Base-by-base conservation (phyloP, 2,888 invertebrate genomes). In the Tricholauxania praeusta region DNA sequence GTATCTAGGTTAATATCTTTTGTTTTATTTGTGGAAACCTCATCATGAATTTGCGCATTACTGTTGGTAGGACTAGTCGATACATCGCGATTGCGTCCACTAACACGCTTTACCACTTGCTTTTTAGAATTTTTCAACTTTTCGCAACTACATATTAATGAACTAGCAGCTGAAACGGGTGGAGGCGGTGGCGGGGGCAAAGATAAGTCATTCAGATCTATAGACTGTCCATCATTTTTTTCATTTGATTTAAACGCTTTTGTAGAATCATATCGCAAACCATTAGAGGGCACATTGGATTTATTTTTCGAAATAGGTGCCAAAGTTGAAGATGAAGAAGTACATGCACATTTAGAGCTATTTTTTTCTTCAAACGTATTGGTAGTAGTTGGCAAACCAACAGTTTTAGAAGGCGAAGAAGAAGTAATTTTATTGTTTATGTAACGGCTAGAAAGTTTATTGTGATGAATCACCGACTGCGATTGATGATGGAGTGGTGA, bases 361-460 rank as follows among this genome's bases (percentile, higher is more conserved):
- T 12, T 49, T 22, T 63, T 62, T 8, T 28, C 28, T 12, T 62
- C 62, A 10, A 39, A 39, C 39, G 39, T 39, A 39, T 39, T 47
- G 63, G 53, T 22, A 5, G 64, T 28, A 12, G 70, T n/a, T 53
- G 63, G 63, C 15, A 63, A 48, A 39, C 15, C 22, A 60, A 15
- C 28, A n/a, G 15, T 28, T 60, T 47, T 63, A 19, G 53, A 39
- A 12, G 49, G 57, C 3, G 71, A 48, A 15, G 19, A 15, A 32
- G 64, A 63, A 3, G 47, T 1, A 5, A 32, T 15, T 52, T 78
- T 79, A 69, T 83, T 83, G 55, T 83, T 78, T 47, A 84, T 80
- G 73, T 83, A 83, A 19, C 83, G 79, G 66, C 78, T 80, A 62
- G 83, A 83, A 32, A 83, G 78, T 71, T 82, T 82, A 68, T 78